Percentiles rank a stretch among this genome's conserved stretches.
Evolutionary conservation across 2,888 invertebrate genomes (phyloP).

Genomic region (Clepsis dumicolana): DNA sequence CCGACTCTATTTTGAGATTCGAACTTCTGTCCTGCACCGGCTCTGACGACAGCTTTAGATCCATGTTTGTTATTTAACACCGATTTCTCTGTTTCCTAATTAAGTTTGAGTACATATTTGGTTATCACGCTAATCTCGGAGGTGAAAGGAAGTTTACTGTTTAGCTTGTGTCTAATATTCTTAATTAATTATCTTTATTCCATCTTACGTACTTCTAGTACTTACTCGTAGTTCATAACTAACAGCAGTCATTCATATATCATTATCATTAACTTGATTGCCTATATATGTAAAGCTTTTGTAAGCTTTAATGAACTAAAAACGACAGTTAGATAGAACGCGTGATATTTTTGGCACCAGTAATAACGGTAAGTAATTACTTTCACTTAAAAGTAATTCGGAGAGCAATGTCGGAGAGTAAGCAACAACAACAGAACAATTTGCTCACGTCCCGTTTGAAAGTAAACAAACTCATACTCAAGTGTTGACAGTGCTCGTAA

Average conservation of each 20-base stretch:
- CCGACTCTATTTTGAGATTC: slow-evolving; percentile 23
- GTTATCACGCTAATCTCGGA: not conserved
- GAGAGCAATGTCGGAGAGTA: slow-evolving; percentile 1
- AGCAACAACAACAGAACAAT: slow-evolving; percentile 17
- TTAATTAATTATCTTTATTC: not conserved
- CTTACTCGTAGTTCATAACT: not conserved
- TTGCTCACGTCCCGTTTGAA: not conserved
- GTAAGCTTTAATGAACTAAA: not conserved
- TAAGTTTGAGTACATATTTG: not conserved
- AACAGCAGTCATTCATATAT: not conserved
- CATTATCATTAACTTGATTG: not conserved
- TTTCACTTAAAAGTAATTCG: slow-evolving; percentile 28
- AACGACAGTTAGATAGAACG: not conserved
- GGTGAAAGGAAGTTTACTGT: not conserved
- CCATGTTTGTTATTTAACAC: slow-evolving; percentile 4
- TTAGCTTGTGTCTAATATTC: not conserved
- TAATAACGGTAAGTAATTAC: slow-evolving; percentile 22
- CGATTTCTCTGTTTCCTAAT: not conserved
- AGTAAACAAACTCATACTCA: slow-evolving; percentile 41
- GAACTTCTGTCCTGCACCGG: slow-evolving; percentile 16
- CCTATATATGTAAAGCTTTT: not conserved
- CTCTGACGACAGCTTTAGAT: slow-evolving; percentile 33
- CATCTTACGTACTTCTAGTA: not conserved
- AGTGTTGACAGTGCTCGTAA: slow-evolving; percentile 44
- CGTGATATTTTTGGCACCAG: slow-evolving; percentile 1